Evolutionary conservation across 2,888 invertebrate species (phyloP).

Genomic region (Ecliptopera silaceata): DNA sequence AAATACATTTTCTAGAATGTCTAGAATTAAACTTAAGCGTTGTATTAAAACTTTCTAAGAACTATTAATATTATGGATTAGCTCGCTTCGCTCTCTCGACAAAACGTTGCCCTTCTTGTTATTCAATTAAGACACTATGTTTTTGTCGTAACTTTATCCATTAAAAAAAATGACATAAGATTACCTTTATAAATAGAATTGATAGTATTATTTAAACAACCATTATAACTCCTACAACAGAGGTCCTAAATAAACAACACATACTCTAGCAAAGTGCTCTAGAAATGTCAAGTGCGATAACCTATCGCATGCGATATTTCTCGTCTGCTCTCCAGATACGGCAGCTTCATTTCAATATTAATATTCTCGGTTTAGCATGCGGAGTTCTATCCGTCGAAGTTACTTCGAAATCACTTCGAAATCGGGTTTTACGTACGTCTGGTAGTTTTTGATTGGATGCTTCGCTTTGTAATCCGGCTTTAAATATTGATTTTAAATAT

Average conservation of each 20-base stretch:
- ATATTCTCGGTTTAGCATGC: slow-evolving; percentile 44
- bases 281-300: slow-evolving; percentile 40
- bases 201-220: slow-evolving; percentile 13
- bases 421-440: slow-evolving; percentile 12
- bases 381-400: slow-evolving; percentile 18
- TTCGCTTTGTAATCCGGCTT: neutral
- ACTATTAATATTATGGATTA: too few relatives aligned
- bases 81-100: too few relatives aligned
- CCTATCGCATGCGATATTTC: slow-evolving; percentile 43
- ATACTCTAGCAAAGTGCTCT: slow-evolving; percentile 27
- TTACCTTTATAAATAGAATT: neutral
- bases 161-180: neutral
- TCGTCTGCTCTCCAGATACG: slow-evolving; percentile 35
- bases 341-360: slow-evolving; percentile 60
- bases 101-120: too few relatives aligned
- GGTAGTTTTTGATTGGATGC: slow-evolving; percentile 17
- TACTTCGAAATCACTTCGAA: slow-evolving; percentile 9
- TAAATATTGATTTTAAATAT: neutral
- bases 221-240: slow-evolving; percentile 1
- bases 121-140: too few relatives aligned
- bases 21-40: too few relatives aligned
- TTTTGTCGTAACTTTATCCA: too few relatives aligned
- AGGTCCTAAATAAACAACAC: slow-evolving; percentile 35
- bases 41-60: too few relatives aligned
- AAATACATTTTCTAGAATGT: too few relatives aligned